phyloP scores from a whole-genome alignment of 2,888 invertebrate species.

The Phania funesta region DNA sequence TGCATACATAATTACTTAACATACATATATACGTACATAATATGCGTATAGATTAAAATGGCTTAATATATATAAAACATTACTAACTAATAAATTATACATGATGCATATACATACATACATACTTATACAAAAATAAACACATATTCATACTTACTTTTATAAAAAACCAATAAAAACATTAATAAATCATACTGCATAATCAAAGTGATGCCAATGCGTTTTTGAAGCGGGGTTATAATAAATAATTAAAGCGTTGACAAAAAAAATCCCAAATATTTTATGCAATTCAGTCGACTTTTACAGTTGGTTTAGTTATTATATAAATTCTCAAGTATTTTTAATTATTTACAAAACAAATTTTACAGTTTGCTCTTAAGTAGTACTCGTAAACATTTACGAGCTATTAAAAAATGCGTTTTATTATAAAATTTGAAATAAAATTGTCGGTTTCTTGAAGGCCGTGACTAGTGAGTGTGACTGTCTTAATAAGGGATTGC shows the following conservation, averaged over 20 bases:
- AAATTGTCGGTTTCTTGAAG: too few relatives aligned
- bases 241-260: not conserved
- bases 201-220: not conserved
- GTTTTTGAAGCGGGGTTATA: not conserved
- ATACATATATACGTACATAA: conserved; percentile 30
- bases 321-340: too few relatives aligned
- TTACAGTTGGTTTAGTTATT: too few relatives aligned
- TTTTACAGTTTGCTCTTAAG: too few relatives aligned
- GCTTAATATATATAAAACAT: conserved; percentile 28
- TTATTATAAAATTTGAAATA: too few relatives aligned
- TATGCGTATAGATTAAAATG: too few relatives aligned
- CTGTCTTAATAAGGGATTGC: too few relatives aligned
- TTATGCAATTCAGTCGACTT: too few relatives aligned
- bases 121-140: conserved; percentile 3
- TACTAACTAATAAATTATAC: conserved; percentile 10
- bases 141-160: conserved; percentile 36
- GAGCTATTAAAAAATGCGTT: too few relatives aligned
- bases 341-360: too few relatives aligned
- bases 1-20: conserved; percentile 31
- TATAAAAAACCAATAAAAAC: conserved; percentile 46
- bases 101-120: not conserved
- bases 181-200: conserved; percentile 26
- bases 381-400: too few relatives aligned
- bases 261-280: not conserved
- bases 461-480: too few relatives aligned